Evolutionary conservation across 1,140 invertebrate genomes (phyloP), one percentile per base, ranked within the genome.

Genomic region (Lucilia cuprina): DNA sequence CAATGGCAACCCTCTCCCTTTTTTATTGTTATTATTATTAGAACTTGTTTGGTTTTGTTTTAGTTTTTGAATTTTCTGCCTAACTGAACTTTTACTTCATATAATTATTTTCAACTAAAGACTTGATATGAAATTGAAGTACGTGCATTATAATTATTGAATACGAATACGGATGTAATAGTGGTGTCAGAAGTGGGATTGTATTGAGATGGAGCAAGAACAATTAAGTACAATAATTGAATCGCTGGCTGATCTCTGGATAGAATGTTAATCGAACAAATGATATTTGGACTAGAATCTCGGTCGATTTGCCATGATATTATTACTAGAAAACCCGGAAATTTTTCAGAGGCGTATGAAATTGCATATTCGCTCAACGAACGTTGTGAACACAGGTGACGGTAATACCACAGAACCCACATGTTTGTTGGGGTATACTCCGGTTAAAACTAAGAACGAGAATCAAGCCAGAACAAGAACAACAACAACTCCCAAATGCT

Each of bases 21-120:
- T 60, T 60, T n/a, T n/a, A n/a, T n/a, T n/a, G n/a, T n/a, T n/a
- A n/a, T n/a, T 60, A 60, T 60, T 60, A 60, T 60, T 60, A 60
- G 50, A 60, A 60, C 50, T 14, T 60, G 50, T 60, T 60, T 60
- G 13, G 13, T 60, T 60, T 60, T 60, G 50, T 60, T 60, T n/a
- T n/a, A 60, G 50, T 60, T 60, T n/a, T 60, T 60, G 50, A 60
- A 60, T 60, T 60, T 5, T 14, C 50, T 60, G 50, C 13, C 10
- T 60, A 60, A 60, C 50, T 60, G 50, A 60, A 17, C n/a, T 60
- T 60, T 60, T 7, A 60, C 50, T 60, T 55, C 50, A 7, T 60
- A 60, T 60, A 55, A 60, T 60, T 60, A 13, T 14, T 60, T 60
- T 60, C 50, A 5, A 60, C 5, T 60, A 60, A 60, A 60, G 50